phyloP scores from a whole-genome alignment of 2,797 vertebrate species.

The Ctenopoma kingsleyae region DNA sequence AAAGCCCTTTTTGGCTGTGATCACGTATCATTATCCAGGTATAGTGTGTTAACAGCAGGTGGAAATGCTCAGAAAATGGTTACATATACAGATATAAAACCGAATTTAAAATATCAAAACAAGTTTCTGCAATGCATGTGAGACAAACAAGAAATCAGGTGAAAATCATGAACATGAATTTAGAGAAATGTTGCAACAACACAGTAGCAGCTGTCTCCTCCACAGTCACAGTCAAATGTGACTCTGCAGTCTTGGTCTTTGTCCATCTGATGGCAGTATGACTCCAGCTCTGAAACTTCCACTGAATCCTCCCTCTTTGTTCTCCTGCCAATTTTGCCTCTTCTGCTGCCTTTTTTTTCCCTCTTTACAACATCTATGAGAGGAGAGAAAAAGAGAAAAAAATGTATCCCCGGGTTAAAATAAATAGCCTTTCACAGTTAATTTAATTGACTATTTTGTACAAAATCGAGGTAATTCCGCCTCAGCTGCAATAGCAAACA shows the following conservation, averaged over 20 bases:
- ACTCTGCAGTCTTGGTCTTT: constrained; percentile 27
- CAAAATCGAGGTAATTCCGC: constrained; percentile 87
- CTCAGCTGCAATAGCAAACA: constrained; percentile 83
- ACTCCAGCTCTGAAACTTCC: constrained; percentile 68
- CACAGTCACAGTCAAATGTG: neutral
- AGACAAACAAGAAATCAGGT: neutral
- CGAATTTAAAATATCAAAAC: neutral
- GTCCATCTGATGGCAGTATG: constrained; percentile 86
- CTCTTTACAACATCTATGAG: constrained; percentile 73
- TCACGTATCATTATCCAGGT: neutral
- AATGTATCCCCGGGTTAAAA: constrained; percentile 87
- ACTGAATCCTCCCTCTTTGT: constrained; percentile 78
- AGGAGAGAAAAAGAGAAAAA: constrained; percentile 67
- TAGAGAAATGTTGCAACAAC: neutral
- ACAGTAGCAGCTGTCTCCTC: neutral
- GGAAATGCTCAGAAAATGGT: neutral
- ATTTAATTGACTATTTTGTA: constrained; percentile 90
- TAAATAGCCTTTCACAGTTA: constrained; percentile 89
- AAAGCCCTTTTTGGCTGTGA: neutral
- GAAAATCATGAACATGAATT: neutral
- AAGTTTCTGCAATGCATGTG: neutral
- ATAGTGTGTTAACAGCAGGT: neutral
- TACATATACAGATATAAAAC: neutral
- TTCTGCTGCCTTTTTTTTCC: constrained; percentile 59
- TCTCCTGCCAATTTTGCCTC: constrained; percentile 79